phyloP scores from a whole-genome alignment of 2,888 invertebrate species.

The Adineta ricciae region DNA sequence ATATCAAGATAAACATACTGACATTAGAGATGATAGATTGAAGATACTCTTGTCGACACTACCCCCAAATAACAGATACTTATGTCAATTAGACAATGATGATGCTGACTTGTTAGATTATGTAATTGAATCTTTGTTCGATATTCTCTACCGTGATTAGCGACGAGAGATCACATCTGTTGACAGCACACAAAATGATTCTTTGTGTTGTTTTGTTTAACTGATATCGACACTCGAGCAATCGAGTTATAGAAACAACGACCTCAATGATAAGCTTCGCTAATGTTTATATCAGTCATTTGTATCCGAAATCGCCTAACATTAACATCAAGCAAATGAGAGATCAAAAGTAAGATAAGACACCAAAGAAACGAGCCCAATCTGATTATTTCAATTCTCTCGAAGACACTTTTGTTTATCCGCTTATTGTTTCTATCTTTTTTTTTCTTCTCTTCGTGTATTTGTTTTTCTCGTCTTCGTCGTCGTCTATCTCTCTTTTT shows the following conservation, averaged over 20 bases:
- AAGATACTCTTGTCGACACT: neutral
- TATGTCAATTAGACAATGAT: conserved; percentile 3
- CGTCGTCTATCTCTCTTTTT: too few relatives aligned
- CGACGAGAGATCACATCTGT: conserved; percentile 6
- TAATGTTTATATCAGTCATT: conserved; percentile 4
- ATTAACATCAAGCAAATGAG: neutral
- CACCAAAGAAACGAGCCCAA: neutral
- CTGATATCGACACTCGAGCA: neutral
- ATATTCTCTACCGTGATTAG: neutral
- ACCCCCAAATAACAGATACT: neutral
- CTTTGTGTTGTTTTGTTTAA: neutral
- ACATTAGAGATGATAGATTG: neutral
- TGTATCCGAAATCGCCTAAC: neutral
- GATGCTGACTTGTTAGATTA: neutral
- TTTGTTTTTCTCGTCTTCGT: neutral
- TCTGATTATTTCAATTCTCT: neutral
- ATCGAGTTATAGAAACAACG: neutral
- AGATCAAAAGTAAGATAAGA: too few relatives aligned
- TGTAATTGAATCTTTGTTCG: neutral
- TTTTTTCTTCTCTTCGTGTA: too few relatives aligned
- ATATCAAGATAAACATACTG: conserved; percentile 3
- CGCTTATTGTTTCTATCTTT: neutral
- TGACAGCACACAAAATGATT: neutral
- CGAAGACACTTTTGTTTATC: neutral
- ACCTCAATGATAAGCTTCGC: neutral